Evolutionary conservation across 2,888 invertebrate species (phyloP).

Genomic region (Spialia ferax): DNA sequence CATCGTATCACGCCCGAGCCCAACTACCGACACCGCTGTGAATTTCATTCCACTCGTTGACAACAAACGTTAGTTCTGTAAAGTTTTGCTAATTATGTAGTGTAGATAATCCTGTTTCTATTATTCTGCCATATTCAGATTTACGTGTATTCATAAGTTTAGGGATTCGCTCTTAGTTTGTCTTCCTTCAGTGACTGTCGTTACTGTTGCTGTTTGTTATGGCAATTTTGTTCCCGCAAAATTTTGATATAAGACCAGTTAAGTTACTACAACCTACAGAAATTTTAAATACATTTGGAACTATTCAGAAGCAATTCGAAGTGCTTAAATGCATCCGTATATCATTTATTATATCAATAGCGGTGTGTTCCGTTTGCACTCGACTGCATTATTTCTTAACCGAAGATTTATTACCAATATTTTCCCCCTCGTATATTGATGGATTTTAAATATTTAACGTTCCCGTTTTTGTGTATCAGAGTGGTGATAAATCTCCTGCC

Average conservation of each 20-base stretch:
- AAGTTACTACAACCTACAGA: no score
- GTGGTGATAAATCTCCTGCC: constrained; percentile 35
- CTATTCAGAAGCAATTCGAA: background rate
- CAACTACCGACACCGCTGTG: constrained; percentile 14
- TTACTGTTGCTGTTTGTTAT: no score
- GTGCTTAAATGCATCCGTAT: background rate
- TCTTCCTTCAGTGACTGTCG: no score
- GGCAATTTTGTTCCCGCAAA: no score
- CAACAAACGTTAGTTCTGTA: background rate
- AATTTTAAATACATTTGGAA: no score
- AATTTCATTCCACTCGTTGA: constrained; percentile 22
- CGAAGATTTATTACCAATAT: constrained; percentile 6
- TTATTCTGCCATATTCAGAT: background rate
- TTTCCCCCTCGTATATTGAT: constrained; percentile 9
- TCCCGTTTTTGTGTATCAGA: constrained; percentile 35
- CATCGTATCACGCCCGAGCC: constrained; percentile 47
- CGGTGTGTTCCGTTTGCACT: background rate
- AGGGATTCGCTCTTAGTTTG: background rate
- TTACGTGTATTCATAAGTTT: no score
- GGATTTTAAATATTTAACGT: constrained; percentile 21
- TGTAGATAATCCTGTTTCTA: no score
- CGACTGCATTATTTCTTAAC: constrained; percentile 2
- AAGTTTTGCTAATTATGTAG: background rate
- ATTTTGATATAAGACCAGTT: no score
- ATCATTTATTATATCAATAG: constrained; percentile 8